phyloP scores from a whole-genome alignment of 2,888 invertebrate genomes.

The Pseudolycoriella hygida region DNA sequence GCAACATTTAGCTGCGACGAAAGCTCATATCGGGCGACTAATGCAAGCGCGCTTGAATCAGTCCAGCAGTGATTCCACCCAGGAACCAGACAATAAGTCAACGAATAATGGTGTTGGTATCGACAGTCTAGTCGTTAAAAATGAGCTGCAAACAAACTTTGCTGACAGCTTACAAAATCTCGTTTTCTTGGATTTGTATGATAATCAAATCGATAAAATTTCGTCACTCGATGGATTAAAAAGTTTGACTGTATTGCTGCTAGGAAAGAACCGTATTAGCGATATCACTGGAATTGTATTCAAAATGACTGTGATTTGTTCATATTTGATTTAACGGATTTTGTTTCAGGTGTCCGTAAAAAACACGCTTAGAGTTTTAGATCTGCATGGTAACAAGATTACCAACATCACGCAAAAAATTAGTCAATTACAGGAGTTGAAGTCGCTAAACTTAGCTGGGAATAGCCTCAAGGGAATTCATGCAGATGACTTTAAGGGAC shows the following conservation, averaged over 20 bases:
- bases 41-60: constrained; percentile 2
- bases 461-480: constrained; percentile 71
- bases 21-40: constrained; percentile 2
- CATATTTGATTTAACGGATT: no score
- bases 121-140: constrained; percentile 21
- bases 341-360: constrained; percentile 16
- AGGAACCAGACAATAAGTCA: neutral
- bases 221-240: constrained; percentile 58
- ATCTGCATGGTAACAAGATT: constrained; percentile 86
- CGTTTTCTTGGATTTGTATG: constrained; percentile 85
- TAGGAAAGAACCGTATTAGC: constrained; percentile 69
- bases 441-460: constrained; percentile 84
- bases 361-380: constrained; percentile 67
- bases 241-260: constrained; percentile 65
- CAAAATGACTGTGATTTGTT: no score
- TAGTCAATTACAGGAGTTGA: constrained; percentile 52
- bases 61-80: constrained; percentile 2
- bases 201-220: constrained; percentile 83
- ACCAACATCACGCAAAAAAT: constrained; percentile 27
- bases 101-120: neutral
- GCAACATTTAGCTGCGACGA: constrained; percentile 4
- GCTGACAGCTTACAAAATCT: constrained; percentile 36
- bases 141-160: constrained; percentile 20
- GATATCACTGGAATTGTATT: constrained; percentile 21
- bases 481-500: constrained; percentile 56